Base-by-base conservation (phyloP, 2,113 vertebrate genomes). In the Thymallus thymallus region DNA sequence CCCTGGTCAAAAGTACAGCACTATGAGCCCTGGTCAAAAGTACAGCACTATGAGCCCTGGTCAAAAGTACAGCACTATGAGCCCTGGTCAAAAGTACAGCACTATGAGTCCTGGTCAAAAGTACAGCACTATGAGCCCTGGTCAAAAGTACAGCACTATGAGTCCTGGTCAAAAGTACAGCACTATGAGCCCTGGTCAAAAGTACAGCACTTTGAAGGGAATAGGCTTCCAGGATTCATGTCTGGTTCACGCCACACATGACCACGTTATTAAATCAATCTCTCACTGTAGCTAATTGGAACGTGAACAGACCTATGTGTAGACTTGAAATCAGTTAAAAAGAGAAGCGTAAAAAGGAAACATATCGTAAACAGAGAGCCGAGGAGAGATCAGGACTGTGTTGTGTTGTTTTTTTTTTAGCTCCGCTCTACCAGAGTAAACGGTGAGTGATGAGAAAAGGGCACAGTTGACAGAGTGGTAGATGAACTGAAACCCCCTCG, bases 401-500 rank as follows among this genome's bases (percentile, higher is more conserved):
- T 88, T 83, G 84, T 86, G 85, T 85, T 89, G 88, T 88, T 90
- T 86, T 81, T 84, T 83, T 85, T 89, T 88, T 89, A 85, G 81
- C 81, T 23, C 66, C 14, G 29, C 29, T 35, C 29, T 41, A 9
- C 64, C 16, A 9, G 70, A 61, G 48, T 24, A 30, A 45, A 48
- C 9, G 48, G 51, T 10, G 26, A 55, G 87, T n/a, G 80, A 77
- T 79, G 76, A 75, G 85, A 85, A 88, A 88, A 88, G 88, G 89
- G 56, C 87, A 88, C 85, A 89, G 89, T 87, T 14, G 48, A 51
- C 86, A 67, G 83, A 88, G 85, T 78, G 77, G 85, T 82, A 41
- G 9, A 30, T 46, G 41, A 46, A 68, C 66, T 68, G 35, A 78
- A 87, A 70, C 73, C 56, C 78, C 89, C 80, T 82, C 88, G 9